These are phyloP conservation scores for Tholera decimalis DNA, from an alignment of 2,888 invertebrate species.

Conservation along the genomic window DNA sequence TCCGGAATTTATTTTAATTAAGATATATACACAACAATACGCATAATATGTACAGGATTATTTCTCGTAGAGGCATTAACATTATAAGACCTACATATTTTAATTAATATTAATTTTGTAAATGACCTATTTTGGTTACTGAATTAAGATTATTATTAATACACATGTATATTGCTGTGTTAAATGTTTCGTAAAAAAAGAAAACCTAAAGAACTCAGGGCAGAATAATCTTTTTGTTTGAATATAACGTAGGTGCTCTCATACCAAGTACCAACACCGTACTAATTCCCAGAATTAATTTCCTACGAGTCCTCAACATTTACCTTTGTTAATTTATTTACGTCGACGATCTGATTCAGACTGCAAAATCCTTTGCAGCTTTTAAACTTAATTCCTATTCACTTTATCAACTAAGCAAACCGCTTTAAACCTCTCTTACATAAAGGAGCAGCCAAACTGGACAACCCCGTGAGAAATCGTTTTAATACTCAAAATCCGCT, in stretches of 20 bases:
- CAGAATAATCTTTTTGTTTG: conserved; percentile 18
- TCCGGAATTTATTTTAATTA: too few relatives aligned
- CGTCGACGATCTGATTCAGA: conserved; percentile 64
- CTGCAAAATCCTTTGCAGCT: conserved; percentile 66
- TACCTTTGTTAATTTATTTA: conserved; percentile 70
- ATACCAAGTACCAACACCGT: neutral
- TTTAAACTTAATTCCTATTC: conserved; percentile 83
- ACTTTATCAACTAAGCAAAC: conserved; percentile 81
- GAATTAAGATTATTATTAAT: neutral
- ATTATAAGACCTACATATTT: too few relatives aligned
- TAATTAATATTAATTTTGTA: too few relatives aligned
- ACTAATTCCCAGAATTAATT: conserved; percentile 62
- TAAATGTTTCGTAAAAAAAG: neutral
- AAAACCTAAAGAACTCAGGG: neutral
- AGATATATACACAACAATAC: too few relatives aligned
- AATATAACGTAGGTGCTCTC: conserved; percentile 8
- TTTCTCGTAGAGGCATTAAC: too few relatives aligned
- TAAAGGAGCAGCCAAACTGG: conserved; percentile 84
- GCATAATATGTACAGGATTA: too few relatives aligned
- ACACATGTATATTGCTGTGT: neutral
- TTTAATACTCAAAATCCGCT: conserved; percentile 91
- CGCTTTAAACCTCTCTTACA: conserved; percentile 71
- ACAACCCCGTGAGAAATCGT: conserved; percentile 90
- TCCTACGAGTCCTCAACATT: conserved; percentile 64
- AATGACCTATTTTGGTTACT: too few relatives aligned